These are phyloP conservation scores for Neodiprion virginianus DNA, from an alignment of 1,140 invertebrate genomes.

Conservation along the genomic window DNA sequence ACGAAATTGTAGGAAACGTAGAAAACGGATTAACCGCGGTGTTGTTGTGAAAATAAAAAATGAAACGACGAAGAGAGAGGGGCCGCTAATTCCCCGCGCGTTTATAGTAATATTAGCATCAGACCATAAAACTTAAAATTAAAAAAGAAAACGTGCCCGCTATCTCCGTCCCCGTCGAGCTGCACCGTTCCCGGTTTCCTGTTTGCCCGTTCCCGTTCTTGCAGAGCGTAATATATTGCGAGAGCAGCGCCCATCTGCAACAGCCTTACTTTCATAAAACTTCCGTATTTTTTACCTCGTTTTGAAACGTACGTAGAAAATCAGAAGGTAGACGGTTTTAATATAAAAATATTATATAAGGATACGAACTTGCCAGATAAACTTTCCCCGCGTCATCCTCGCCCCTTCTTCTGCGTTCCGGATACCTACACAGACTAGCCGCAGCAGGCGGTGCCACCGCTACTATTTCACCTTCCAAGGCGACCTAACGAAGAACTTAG, in stretches of 20 bases:
- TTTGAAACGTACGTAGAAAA: background rate
- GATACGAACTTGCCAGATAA: slow-evolving; percentile 2
- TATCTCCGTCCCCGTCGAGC: background rate
- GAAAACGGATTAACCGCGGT: too few species aligned
- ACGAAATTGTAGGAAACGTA: too few species aligned
- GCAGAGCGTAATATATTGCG: slow-evolving; percentile 1
- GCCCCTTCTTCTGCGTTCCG: background rate
- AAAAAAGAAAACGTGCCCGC: slow-evolving; percentile 10
- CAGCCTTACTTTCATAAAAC: slow-evolving; percentile 13
- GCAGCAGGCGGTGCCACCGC: slow-evolving; percentile 11
- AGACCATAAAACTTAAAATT: slow-evolving; percentile 12
- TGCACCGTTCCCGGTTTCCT: background rate
- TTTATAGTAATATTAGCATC: slow-evolving; percentile 1
- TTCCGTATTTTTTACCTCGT: background rate
- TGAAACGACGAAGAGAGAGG: too few species aligned
- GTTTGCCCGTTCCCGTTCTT: background rate
- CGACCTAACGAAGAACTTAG: too few species aligned
- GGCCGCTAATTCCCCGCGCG: too few species aligned
- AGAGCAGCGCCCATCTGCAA: slow-evolving; percentile 8
- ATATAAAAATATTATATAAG: background rate
- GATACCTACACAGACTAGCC: slow-evolving; percentile 3
- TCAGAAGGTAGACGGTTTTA: background rate
- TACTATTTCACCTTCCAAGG: too few species aligned
- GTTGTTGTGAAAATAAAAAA: too few species aligned
- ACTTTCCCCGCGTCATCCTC: slow-evolving; percentile 3